These are phyloP conservation scores for Drosophila tanythrix DNA, from an alignment of 2,888 invertebrate species.

Conservation along the genomic window DNA sequence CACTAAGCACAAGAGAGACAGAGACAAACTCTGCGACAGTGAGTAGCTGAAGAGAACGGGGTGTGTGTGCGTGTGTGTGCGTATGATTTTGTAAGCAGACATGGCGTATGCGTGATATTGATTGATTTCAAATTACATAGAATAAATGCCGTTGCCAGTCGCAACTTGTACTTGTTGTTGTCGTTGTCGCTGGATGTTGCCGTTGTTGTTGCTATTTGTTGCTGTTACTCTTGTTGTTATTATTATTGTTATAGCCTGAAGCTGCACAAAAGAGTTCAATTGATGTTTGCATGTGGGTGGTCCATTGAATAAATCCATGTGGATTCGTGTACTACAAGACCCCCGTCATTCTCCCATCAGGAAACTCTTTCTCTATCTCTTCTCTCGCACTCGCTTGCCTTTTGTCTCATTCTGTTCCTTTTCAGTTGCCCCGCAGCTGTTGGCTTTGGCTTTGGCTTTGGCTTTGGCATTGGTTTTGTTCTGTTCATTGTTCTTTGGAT, in stretches of 20 bases:
- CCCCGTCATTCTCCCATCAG: neutral
- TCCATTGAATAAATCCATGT: conserved; percentile 34
- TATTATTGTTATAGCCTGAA: conserved; percentile 53
- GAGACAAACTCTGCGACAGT: conserved; percentile 2
- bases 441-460: conserved; percentile 50
- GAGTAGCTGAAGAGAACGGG: neutral
- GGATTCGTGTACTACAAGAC: conserved; percentile 19
- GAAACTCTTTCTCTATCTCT: conserved; percentile 11
- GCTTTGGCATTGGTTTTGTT: conserved; percentile 43
- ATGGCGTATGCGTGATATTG: conserved; percentile 73
- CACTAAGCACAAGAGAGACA: conserved; percentile 63
- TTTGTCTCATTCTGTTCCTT: conserved; percentile 9
- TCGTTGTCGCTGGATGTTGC: neutral
- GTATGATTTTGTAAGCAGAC: conserved; percentile 35
- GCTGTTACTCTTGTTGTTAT: conserved; percentile 29
- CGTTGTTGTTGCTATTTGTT: conserved; percentile 5
- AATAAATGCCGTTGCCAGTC: conserved; percentile 69
- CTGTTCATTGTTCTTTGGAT: conserved; percentile 58
- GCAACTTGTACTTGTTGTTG: conserved; percentile 13
- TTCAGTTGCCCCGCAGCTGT: conserved; percentile 56
- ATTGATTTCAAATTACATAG: conserved; percentile 73
- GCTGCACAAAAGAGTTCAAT: conserved; percentile 70
- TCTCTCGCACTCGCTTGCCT: neutral
- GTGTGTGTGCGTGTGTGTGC: conserved; percentile 12
- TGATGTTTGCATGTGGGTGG: conserved; percentile 54